phyloP scores from a whole-genome alignment of 2,113 vertebrate species.

The Cynoglossus semilaevis region DNA sequence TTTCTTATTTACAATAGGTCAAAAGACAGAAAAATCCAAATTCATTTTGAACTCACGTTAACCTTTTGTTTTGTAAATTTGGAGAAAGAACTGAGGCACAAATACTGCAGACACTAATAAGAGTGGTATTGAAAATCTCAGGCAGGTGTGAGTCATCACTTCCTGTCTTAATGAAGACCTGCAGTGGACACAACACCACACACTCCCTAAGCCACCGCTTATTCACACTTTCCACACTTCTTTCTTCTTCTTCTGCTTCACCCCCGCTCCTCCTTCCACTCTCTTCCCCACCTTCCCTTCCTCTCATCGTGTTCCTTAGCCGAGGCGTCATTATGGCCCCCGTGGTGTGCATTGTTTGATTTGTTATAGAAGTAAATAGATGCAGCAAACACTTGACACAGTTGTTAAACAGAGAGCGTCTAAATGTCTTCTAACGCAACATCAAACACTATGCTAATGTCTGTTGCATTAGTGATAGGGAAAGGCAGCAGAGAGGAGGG shows the following conservation, averaged over 20 bases:
- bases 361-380: slow-evolving; percentile 76
- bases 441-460: slow-evolving; percentile 80
- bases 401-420: slow-evolving; percentile 73
- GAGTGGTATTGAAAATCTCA: not conserved
- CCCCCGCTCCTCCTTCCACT: slow-evolving; percentile 67
- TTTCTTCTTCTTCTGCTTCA: slow-evolving; percentile 29
- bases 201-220: slow-evolving; percentile 21
- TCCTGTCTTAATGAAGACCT: slow-evolving; percentile 32
- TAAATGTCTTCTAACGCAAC: slow-evolving; percentile 77
- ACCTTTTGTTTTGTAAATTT: too few species aligned
- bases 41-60: not conserved
- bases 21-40: too few species aligned
- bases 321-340: slow-evolving; percentile 40
- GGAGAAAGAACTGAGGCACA: not conserved
- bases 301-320: slow-evolving; percentile 60
- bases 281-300: slow-evolving; percentile 70
- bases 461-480: slow-evolving; percentile 72
- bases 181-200: slow-evolving; percentile 20
- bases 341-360: slow-evolving; percentile 71
- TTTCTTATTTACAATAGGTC: too few species aligned
- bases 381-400: slow-evolving; percentile 75
- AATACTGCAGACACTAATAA: not conserved
- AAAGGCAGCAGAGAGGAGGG: slow-evolving; percentile 50
- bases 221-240: slow-evolving; percentile 26
- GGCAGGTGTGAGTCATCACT: slow-evolving; percentile 1